phyloP scores from a whole-genome alignment of 2,888 invertebrate genomes.

The Pseudoips prasinana region DNA sequence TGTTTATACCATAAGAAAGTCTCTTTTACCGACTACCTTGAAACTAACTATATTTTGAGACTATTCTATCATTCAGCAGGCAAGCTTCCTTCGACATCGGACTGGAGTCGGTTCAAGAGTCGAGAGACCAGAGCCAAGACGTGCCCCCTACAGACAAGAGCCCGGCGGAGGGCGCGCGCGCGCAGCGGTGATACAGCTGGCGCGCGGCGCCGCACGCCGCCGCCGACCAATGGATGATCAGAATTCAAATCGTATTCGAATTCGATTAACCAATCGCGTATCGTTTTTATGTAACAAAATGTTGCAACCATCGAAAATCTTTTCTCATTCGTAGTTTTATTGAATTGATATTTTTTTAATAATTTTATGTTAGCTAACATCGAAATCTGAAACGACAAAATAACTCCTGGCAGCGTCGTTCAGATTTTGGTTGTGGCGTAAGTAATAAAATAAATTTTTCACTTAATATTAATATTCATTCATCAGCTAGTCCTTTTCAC shows the following conservation, averaged over 20 bases:
- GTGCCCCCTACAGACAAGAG: slow-evolving; percentile 28
- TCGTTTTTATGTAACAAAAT: slow-evolving; percentile 11
- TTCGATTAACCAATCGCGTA: slow-evolving; percentile 24
- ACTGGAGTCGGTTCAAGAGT: slow-evolving; percentile 66
- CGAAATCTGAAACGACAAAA: slow-evolving; percentile 19
- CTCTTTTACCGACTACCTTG: too few relatives aligned
- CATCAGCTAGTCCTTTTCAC: slow-evolving; percentile 48
- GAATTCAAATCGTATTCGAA: slow-evolving; percentile 31
- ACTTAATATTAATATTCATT: slow-evolving; percentile 36
- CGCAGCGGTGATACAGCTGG: slow-evolving; percentile 38
- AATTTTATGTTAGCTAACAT: slow-evolving; percentile 20
- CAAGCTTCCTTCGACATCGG: slow-evolving; percentile 70
- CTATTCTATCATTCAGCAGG: slow-evolving; percentile 34
- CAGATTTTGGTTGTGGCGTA: slow-evolving; percentile 12
- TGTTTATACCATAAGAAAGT: too few relatives aligned
- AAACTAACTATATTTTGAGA: too few relatives aligned
- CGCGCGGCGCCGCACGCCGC: slow-evolving; percentile 30
- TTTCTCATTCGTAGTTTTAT: slow-evolving; percentile 14
- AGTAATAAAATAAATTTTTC: slow-evolving; percentile 25
- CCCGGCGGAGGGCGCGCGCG: slow-evolving; percentile 5
- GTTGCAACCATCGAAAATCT: slow-evolving; percentile 12
- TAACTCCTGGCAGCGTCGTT: neutral
- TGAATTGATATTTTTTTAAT: slow-evolving; percentile 34
- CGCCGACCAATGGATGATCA: slow-evolving; percentile 31
- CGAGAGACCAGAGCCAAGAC: slow-evolving; percentile 49